Evolutionary conservation across 2,888 invertebrate genomes (phyloP).

Genomic region (Eretmocerus hayati): DNA sequence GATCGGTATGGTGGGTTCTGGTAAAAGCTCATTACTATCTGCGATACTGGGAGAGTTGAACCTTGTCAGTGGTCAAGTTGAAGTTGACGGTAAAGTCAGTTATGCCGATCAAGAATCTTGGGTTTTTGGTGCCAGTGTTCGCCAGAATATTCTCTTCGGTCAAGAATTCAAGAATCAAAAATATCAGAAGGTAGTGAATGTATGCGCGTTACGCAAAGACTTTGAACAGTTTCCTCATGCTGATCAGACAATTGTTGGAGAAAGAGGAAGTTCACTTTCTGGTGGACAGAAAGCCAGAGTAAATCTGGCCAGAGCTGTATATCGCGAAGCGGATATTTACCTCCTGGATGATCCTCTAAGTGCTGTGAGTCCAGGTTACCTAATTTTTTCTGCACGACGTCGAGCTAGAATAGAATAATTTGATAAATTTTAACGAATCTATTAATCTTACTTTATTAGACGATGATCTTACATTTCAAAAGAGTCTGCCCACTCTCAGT

Average conservation of each 20-base stretch:
- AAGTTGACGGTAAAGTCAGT: constrained; percentile 60
- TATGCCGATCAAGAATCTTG: constrained; percentile 83
- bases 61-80: constrained; percentile 54
- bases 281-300: constrained; percentile 72
- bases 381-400: too few species aligned
- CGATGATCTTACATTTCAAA: too few species aligned
- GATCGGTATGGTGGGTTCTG: constrained; percentile 70
- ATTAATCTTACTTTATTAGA: too few species aligned
- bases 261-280: constrained; percentile 63
- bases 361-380: constrained; percentile 65
- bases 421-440: too few species aligned
- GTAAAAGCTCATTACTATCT: constrained; percentile 64
- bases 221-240: constrained; percentile 58
- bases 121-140: constrained; percentile 69
- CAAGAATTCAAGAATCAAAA: constrained; percentile 55
- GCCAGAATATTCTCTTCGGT: constrained; percentile 83
- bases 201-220: constrained; percentile 46
- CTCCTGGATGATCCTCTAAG: constrained; percentile 76
- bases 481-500: neutral
- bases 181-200: constrained; percentile 49
- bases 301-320: constrained; percentile 67
- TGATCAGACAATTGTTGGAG: constrained; percentile 67
- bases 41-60: constrained; percentile 68
- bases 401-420: too few species aligned
- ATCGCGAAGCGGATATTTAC: constrained; percentile 72